Conservation (phyloP, 2,888 invertebrate species). For the Diaphora mendica region DNA sequence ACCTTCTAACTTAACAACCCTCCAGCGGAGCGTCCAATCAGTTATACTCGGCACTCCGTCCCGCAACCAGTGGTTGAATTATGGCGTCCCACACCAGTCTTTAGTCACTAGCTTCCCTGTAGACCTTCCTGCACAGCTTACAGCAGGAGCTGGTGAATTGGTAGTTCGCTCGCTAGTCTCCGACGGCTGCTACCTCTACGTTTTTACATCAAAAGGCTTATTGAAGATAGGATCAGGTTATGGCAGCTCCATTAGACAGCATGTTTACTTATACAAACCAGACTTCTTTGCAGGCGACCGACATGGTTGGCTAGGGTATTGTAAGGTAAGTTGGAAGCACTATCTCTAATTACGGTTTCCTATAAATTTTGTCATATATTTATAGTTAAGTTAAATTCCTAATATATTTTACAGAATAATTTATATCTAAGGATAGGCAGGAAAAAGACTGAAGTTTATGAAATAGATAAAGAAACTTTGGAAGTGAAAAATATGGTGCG, state of each 20-base stretch:
- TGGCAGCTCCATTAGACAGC: slow-evolving; percentile 96
- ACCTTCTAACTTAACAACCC: slow-evolving; percentile 93
- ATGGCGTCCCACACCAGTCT: slow-evolving; percentile 93
- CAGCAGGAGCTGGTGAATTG: slow-evolving; percentile 70
- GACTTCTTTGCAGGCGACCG: slow-evolving; percentile 92
- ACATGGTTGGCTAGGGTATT: slow-evolving; percentile 94
- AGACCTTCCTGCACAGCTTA: slow-evolving; percentile 69
- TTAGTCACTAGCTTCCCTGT: slow-evolving; percentile 90
- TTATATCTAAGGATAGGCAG: slow-evolving; percentile 91
- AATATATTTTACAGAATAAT: slow-evolving; percentile 87
- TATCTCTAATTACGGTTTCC: background rate
- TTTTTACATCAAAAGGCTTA: slow-evolving; percentile 93
- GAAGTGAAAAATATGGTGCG: slow-evolving; percentile 70
- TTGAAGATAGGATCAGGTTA: slow-evolving; percentile 98
- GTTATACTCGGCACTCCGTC: slow-evolving; percentile 94
- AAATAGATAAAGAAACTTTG: slow-evolving; percentile 77
- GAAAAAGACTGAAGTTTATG: slow-evolving; percentile 80
- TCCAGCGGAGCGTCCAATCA: slow-evolving; percentile 96
- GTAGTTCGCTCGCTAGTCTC: slow-evolving; percentile 90
- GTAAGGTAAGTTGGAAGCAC: slow-evolving; percentile 86
- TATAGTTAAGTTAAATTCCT: background rate
- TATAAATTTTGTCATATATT: background rate
- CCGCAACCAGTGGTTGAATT: slow-evolving; percentile 95
- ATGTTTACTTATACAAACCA: slow-evolving; percentile 93
- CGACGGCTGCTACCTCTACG: slow-evolving; percentile 96